Conservation (phyloP, 2,888 invertebrate genomes). For the Glyphotaelius pellucidus region DNA sequence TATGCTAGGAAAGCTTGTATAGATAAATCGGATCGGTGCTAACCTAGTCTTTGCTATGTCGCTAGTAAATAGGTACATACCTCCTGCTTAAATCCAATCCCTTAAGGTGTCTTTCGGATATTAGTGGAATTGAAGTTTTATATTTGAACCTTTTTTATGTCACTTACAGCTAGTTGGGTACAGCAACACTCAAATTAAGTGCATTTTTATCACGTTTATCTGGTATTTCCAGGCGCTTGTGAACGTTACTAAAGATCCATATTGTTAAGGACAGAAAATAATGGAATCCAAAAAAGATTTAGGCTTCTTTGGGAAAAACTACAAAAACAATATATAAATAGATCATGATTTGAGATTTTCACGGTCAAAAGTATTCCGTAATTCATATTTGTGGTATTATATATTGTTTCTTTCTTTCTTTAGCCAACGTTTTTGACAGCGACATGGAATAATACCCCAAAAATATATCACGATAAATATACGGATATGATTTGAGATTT, state of each 20-base stretch:
- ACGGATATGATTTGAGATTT: too few species aligned
- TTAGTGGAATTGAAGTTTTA: slow-evolving; percentile 2
- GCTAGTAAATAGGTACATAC: not conserved
- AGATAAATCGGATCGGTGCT: not conserved
- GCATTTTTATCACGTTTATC: not conserved
- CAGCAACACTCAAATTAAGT: not conserved
- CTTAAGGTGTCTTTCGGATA: not conserved
- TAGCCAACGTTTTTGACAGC: too few species aligned
- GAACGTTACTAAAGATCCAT: not conserved
- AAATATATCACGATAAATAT: too few species aligned
- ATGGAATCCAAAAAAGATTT: not conserved
- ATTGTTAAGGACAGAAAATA: not conserved
- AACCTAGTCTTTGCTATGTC: not conserved
- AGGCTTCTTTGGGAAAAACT: too few species aligned
- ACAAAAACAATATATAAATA: too few species aligned
- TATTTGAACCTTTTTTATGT: slow-evolving; percentile 2
- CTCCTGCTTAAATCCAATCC: not conserved
- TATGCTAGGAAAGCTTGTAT: not conserved
- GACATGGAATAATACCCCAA: too few species aligned
- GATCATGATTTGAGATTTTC: too few species aligned
- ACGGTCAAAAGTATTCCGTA: too few species aligned
- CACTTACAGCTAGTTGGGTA: not conserved
- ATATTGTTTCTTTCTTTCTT: too few species aligned
- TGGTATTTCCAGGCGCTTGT: too few species aligned
- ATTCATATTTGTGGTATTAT: too few species aligned